Conservation (phyloP, 1,140 invertebrate species). For the Bradysia coprophila region DNA sequence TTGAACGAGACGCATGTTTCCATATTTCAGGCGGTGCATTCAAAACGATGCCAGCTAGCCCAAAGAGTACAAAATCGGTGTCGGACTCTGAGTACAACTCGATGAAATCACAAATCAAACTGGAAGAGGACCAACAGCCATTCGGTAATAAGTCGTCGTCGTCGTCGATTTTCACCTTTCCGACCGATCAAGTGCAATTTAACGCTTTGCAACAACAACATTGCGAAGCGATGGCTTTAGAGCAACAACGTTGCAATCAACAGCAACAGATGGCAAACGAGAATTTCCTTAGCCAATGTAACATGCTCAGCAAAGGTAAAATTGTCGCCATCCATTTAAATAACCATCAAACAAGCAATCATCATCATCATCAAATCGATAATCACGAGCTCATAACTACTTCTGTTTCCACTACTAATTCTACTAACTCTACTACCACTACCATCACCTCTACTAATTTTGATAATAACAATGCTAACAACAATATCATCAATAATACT, state of each 20-base stretch:
- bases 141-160: not conserved
- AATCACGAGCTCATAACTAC: not conserved
- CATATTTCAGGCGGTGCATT: conserved; percentile 45
- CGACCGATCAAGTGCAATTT: not conserved
- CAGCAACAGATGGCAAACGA: conserved; percentile 6
- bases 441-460: conserved; percentile 1
- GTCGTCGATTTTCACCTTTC: not conserved
- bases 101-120: not conserved
- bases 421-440: conserved; percentile 1
- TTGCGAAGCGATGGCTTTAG: conserved; percentile 6
- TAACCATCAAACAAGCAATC: not conserved
- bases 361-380: conserved; percentile 1
- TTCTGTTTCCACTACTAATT: conserved; percentile 1
- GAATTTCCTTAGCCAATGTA: not conserved
- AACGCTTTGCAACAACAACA: not conserved
- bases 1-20: too few relatives aligned
- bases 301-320: not conserved
- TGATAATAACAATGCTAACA: too few relatives aligned
- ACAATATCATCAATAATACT: too few relatives aligned
- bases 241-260: conserved; percentile 8
- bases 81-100: not conserved
- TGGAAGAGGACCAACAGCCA: not conserved
- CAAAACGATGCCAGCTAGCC: conserved; percentile 54
- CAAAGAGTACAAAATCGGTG: conserved; percentile 16
- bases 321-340: not conserved